A percentile compares a stretch with the other conserved stretches of the same genome.
These are phyloP conservation scores for Trichonephila clavipes DNA, from an alignment of 1,140 invertebrate species.

Conservation along the genomic window DNA sequence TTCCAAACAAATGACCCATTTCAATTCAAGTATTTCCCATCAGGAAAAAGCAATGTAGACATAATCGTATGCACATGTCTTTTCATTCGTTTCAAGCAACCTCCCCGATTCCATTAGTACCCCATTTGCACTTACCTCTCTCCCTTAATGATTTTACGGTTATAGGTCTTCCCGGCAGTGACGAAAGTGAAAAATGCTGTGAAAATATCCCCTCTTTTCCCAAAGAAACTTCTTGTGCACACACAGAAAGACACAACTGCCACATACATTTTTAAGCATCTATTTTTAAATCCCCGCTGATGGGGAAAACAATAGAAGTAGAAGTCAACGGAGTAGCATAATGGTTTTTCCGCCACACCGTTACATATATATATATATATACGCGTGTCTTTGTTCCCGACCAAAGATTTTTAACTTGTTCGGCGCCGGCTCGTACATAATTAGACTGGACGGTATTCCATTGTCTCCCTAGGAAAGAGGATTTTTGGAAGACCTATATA, in stretches of 20 bases:
- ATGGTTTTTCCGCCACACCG: conserved; percentile 3
- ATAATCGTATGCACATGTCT: no score
- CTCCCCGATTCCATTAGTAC: no score
- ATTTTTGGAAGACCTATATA: background rate
- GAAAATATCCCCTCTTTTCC: background rate
- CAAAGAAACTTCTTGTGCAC: background rate
- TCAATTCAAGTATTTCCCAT: no score
- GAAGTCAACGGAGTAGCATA: conserved; percentile 28
- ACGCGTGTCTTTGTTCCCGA: conserved; percentile 30
- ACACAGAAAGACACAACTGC: conserved; percentile 1
- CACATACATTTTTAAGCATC: conserved; percentile 33
- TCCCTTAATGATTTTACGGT: no score
- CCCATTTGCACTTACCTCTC: no score
- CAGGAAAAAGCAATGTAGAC: no score
- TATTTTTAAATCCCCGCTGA: conserved; percentile 63
- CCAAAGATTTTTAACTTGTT: conserved; percentile 30
- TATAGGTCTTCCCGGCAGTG: background rate
- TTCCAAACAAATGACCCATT: no score
- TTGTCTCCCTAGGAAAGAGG: conserved; percentile 54
- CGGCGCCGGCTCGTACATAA: conserved; percentile 57
- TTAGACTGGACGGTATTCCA: conserved; percentile 68
- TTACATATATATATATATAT: conserved; percentile 64
- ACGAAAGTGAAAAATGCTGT: background rate
- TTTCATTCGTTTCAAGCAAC: no score
- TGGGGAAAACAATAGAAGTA: conserved; percentile 64